Base-by-base conservation (phyloP, 2,113 vertebrate species). In the Steatornis caripensis region DNA sequence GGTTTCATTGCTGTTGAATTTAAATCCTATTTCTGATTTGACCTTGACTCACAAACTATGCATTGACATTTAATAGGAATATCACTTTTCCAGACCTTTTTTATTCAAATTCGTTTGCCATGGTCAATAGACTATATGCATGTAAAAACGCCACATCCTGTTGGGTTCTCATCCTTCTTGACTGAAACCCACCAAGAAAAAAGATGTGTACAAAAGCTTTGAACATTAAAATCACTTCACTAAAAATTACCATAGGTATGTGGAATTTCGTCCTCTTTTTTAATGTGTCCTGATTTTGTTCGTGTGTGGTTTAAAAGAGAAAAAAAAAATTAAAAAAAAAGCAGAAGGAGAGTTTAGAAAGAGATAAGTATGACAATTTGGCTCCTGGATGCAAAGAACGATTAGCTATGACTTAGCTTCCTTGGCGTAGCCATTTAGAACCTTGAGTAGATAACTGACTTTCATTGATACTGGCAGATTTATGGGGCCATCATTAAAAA, bases 401-500 rank as follows among this genome's bases (percentile, higher is more conserved):
- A 68, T 89, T 97, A 93, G 65, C 64, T 91, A 58, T 2, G 0
- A 53, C 72, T 95, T 78, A 62, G 21, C 27, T 93, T 81, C 69
- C 69, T 89, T 75, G 71, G 53, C 0, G 16, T 11, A 4, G 72
- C 80, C 75, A 84, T 97, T 96, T 96, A 93, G 94, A 96, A 95
- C 69, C 46, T 89, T 6, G 0, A 64, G 93, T 10, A 96, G 94
- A 87, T 95, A 96, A 93, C 84, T 79, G 93, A 91, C 84, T 97
- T 95, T 96, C 95, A 93, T 84, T 92, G 93, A 89, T 96, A 94
- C 80, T 92, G 93, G 91, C 91, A 97, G 96, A 96, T 96, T 96
- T 95, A 97, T 94, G 94, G 89, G 74, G 69, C 81, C 91, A 71
- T 92, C 94, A 82, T 89, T 94, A 92, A 87, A 97, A 90, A 91